These are phyloP conservation scores for Fringilla coelebs DNA, from an alignment of 2,797 vertebrate genomes.

Conservation along the genomic window DNA sequence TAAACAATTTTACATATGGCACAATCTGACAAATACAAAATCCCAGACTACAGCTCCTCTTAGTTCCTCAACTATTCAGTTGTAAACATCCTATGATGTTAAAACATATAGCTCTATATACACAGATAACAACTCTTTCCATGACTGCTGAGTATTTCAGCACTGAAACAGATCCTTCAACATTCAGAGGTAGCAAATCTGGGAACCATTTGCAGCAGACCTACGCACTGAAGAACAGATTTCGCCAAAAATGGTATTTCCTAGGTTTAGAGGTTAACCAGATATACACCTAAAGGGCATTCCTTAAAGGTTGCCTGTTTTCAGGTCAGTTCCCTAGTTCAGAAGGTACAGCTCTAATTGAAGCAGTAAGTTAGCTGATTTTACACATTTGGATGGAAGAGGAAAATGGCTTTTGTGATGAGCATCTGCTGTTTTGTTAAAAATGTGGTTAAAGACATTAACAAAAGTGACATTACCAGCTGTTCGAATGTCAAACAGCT, in stretches of 20 bases:
- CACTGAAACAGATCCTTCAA: not conserved
- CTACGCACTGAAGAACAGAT: not conserved
- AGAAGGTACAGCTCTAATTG: conserved; percentile 31
- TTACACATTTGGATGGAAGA: conserved; percentile 71
- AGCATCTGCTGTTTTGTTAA: conserved; percentile 88
- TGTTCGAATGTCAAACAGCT: conserved; percentile 80
- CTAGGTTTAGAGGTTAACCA: not conserved
- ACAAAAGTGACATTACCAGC: conserved; percentile 80
- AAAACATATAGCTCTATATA: not conserved
- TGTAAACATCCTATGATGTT: not conserved
- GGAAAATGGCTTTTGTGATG: conserved; percentile 83
- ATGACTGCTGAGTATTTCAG: not conserved
- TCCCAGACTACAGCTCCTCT: not conserved
- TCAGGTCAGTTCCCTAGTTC: conserved; percentile 40
- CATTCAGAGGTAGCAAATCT: not conserved
- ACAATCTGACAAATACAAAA: not conserved
- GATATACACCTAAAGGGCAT: not conserved
- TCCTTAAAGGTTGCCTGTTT: not conserved
- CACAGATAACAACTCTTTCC: not conserved
- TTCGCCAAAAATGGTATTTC: not conserved
- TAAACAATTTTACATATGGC: not conserved
- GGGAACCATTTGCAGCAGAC: not conserved
- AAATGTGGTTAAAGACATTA: conserved; percentile 83
- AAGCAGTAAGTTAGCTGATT: conserved; percentile 57
- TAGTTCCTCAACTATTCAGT: not conserved